Evolutionary conservation across 1,140 invertebrate species (phyloP).

Genomic region (Brachionus sp.): DNA sequence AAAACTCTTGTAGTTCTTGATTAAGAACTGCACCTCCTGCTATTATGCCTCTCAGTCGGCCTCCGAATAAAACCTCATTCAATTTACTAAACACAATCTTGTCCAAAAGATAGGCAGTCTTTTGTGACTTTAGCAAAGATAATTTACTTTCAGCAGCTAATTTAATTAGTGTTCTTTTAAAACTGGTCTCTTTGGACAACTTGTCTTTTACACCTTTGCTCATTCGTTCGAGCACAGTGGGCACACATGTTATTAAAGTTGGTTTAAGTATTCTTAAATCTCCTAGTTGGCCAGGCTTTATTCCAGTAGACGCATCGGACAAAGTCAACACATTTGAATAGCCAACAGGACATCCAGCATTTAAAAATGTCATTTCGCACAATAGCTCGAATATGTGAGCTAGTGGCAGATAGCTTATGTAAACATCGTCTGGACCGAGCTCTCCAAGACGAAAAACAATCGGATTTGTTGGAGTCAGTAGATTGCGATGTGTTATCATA

Average conservation of each 20-base stretch:
- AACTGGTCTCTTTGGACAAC: conserved; percentile 71
- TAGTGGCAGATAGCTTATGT: conserved; percentile 89
- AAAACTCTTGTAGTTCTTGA: conserved; percentile 89
- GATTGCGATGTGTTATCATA: conserved; percentile 76
- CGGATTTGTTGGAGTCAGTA: conserved; percentile 79
- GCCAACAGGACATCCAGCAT: conserved; percentile 82
- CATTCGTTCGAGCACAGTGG: conserved; percentile 89
- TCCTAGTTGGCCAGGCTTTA: conserved; percentile 76
- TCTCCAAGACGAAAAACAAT: conserved; percentile 72
- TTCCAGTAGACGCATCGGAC: conserved; percentile 88
- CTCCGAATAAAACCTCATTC: conserved; percentile 66
- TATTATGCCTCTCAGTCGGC: conserved; percentile 77
- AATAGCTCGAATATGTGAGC: conserved; percentile 95
- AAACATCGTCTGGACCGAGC: conserved; percentile 60
- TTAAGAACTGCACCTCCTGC: conserved; percentile 88
- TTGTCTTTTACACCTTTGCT: conserved; percentile 91
- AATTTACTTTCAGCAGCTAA: conserved; percentile 72
- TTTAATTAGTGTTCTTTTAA: conserved; percentile 70
- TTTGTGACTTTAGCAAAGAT: conserved; percentile 50
- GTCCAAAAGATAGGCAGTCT: not conserved
- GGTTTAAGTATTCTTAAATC: conserved; percentile 84
- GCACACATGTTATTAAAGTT: conserved; percentile 89
- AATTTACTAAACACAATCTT: not conserved
- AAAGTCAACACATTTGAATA: conserved; percentile 92
- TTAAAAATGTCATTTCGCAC: conserved; percentile 63